Conservation (phyloP, 2,797 vertebrate genomes). For the Bradypodion pumilum region DNA sequence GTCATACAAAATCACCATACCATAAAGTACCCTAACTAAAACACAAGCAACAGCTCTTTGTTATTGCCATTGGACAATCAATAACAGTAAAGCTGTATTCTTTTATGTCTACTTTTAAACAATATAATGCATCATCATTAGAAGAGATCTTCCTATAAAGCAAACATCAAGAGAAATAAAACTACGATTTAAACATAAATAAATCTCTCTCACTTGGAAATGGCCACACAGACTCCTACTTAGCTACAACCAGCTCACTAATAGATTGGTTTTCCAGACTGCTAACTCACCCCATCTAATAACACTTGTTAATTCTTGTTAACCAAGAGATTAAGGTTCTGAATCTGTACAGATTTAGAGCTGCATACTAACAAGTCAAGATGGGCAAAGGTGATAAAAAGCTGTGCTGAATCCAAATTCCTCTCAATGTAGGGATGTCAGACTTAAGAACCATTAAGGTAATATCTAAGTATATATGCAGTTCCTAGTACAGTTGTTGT, state of each 20-base stretch:
- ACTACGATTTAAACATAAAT: background rate
- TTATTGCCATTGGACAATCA: conserved; percentile 46
- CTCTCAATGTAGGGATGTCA: too few relatives aligned
- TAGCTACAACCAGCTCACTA: background rate
- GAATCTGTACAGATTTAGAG: too few relatives aligned
- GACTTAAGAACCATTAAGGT: too few relatives aligned
- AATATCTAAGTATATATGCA: too few relatives aligned
- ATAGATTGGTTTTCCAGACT: background rate
- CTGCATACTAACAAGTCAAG: too few relatives aligned
- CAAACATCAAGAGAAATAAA: conserved; percentile 12
- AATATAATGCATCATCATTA: background rate
- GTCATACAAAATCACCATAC: conserved; percentile 18
- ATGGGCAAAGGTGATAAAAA: too few relatives aligned
- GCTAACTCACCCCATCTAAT: too few relatives aligned
- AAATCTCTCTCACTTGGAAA: background rate
- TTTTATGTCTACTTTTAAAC: conserved; percentile 23
- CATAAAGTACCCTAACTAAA: conserved; percentile 20
- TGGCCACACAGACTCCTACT: background rate
- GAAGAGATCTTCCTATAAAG: conserved; percentile 8
- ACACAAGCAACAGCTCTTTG: conserved; percentile 1
- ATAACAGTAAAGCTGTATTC: conserved; percentile 42
- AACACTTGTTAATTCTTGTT: background rate
- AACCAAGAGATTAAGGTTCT: background rate
- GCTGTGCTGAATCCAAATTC: too few relatives aligned
- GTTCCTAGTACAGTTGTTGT: too few relatives aligned